Percentiles rank a stretch among this genome's conserved stretches.
phyloP scores from a whole-genome alignment of 2,797 vertebrate genomes.

The Podargus strigoides region DNA sequence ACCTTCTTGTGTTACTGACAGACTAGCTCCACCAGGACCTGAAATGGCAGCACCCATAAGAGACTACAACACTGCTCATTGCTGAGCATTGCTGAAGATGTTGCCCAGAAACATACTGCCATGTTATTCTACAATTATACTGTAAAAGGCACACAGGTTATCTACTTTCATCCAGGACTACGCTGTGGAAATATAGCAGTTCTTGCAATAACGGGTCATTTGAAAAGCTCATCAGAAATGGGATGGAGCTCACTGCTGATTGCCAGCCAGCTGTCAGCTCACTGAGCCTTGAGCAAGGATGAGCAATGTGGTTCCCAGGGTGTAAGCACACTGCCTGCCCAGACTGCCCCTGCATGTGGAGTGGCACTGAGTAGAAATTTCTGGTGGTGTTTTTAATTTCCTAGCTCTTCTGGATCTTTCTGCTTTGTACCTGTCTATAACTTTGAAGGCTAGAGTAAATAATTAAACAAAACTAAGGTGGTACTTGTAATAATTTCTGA shows the following conservation, averaged over 20 bases:
- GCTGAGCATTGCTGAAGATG: background rate
- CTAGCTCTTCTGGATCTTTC: background rate
- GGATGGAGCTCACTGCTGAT: background rate
- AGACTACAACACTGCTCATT: background rate
- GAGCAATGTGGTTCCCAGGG: background rate
- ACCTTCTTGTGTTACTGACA: background rate
- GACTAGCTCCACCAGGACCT: background rate
- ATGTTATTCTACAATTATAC: background rate
- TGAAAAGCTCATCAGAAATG: background rate
- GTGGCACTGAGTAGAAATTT: background rate
- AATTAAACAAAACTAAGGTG: background rate
- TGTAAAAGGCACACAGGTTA: background rate
- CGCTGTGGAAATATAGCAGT: background rate
- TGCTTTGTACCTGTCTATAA: background rate
- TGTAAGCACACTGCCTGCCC: fast-evolving
- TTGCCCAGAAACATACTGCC: background rate
- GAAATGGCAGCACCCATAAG: background rate
- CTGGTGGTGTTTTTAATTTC: background rate
- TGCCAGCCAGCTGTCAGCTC: background rate
- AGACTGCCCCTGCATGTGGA: background rate
- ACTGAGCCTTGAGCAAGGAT: background rate
- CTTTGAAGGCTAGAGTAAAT: background rate
- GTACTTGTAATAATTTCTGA: fast-evolving
- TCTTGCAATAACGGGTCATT: background rate
- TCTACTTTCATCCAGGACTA: background rate